Percentiles rank a stretch among this genome's conserved stretches.
Evolutionary conservation across 2,797 vertebrate species (phyloP).

Genomic region (Phrynocephalus guinanensis): DNA sequence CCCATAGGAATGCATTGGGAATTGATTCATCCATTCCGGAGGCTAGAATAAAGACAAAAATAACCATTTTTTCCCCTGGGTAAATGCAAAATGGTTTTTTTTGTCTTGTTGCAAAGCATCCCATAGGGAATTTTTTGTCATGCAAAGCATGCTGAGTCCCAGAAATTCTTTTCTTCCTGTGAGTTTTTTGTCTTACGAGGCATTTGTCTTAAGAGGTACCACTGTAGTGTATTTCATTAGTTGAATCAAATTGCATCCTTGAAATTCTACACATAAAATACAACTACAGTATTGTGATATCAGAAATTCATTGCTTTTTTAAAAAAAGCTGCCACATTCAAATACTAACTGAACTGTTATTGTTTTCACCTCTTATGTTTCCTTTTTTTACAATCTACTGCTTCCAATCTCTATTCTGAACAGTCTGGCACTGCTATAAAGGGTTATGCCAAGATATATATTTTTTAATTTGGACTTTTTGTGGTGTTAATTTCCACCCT

Average conservation of each 20-base stretch:
- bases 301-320: not conserved
- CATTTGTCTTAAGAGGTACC: no score
- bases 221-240: not conserved
- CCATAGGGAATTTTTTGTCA: no score
- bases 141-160: no score
- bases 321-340: not conserved
- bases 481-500: not conserved
- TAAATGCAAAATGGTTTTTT: no score
- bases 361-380: not conserved
- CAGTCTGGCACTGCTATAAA: not conserved
- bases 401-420: not conserved
- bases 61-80: no score
- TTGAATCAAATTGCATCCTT: not conserved
- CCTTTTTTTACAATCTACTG: not conserved
- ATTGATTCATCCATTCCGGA: no score
- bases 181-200: no score
- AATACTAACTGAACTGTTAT: not conserved
- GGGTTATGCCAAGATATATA: no score
- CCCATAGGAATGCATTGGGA: no score
- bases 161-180: no score
- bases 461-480: not conserved
- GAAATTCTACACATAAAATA: not conserved
- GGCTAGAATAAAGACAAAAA: no score
- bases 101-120: no score
- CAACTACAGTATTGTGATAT: not conserved